Evolutionary conservation across 2,113 vertebrate genomes (phyloP), one percentile per base, ranked within the genome.

Genomic region (Aythya baeri): DNA sequence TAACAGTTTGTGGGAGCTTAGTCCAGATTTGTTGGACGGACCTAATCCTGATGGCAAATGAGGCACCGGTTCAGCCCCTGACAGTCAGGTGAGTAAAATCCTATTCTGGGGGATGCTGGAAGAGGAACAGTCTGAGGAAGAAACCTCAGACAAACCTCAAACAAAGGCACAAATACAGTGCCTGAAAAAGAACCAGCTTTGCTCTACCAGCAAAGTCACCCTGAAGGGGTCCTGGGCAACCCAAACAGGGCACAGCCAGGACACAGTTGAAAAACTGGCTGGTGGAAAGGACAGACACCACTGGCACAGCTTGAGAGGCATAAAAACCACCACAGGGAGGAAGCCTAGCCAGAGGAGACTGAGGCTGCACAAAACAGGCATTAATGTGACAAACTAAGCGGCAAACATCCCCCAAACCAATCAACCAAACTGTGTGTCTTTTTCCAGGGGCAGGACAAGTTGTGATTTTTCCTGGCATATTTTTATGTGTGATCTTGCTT

Each of bases 51-150:
- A 79, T 63, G 75, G 81, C 76, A 85, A 70, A 78, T 13, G 58
- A 91, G 66, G 91, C 66, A 83, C 75, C 15, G 25, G 23, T 67
- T 85, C 79, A 77, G 77, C 67, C 66, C 27, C 66, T 63, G 32
- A 25, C 27, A 44, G 75, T 68, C 91, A 93, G 98, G 98, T 98
- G 63, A 98, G 98, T 94, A 81, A 88, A 90, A 95, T 46, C 66
- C 50, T 93, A 0, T 70, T 94, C 15, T 43, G 54, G 83, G 83
- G 73, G 12, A 72, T 85, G 46, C 61, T 82, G 65, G 31, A 62
- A 67, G 85, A 86, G 22, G 25, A 83, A 54, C 0, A 1, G 49
- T 49, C 12, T 1, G 43, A 76, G 73, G 27, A 59, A 59, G 17
- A 92, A 91, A 85, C n/a, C 52, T 91, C 74, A 83, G 55, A 38